Evolutionary conservation across 1,140 invertebrate species (phyloP).

Genomic region (Drosophila novamexicana): DNA sequence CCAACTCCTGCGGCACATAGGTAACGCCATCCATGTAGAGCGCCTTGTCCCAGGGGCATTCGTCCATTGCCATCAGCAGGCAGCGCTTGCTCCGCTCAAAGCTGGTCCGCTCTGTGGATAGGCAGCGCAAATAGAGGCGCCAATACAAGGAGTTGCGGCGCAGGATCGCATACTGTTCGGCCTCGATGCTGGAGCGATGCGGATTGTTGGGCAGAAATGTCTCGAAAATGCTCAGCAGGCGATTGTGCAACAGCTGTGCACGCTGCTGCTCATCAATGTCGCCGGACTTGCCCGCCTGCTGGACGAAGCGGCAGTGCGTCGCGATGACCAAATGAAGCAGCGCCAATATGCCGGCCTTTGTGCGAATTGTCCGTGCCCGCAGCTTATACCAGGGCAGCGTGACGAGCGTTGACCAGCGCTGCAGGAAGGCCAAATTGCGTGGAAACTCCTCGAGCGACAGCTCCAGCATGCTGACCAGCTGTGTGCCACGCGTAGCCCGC

Average conservation of each 20-base stretch:
- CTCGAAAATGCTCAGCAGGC: constrained; percentile 74
- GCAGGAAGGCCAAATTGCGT: constrained; percentile 86
- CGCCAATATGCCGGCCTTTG: constrained; percentile 57
- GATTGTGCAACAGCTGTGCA: constrained; percentile 54
- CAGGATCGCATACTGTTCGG: constrained; percentile 40
- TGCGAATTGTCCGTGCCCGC: constrained; percentile 43
- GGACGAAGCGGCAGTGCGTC: constrained; percentile 51
- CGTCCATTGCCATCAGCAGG: constrained; percentile 86
- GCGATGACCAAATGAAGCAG: constrained; percentile 63
- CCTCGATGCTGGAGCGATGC: constrained; percentile 41
- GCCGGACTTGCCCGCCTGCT: neutral
- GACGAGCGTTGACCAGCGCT: constrained; percentile 46
- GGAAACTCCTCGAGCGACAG: constrained; percentile 85
- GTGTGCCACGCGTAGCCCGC: constrained; percentile 26
- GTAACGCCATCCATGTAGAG: constrained; percentile 86
- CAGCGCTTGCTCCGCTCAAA: constrained; percentile 83
- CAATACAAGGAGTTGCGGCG: constrained; percentile 79
- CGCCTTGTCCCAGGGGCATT: constrained; percentile 89
- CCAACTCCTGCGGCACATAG: constrained; percentile 85
- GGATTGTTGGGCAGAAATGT: constrained; percentile 54
- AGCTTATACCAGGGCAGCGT: constrained; percentile 65
- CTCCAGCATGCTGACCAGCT: constrained; percentile 72
- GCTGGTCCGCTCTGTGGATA: constrained; percentile 55
- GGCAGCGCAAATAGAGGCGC: constrained; percentile 71
- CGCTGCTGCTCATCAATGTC: neutral